Evolutionary conservation across 1,140 invertebrate species (phyloP).

Genomic region (Hycleus cichorii): DNA sequence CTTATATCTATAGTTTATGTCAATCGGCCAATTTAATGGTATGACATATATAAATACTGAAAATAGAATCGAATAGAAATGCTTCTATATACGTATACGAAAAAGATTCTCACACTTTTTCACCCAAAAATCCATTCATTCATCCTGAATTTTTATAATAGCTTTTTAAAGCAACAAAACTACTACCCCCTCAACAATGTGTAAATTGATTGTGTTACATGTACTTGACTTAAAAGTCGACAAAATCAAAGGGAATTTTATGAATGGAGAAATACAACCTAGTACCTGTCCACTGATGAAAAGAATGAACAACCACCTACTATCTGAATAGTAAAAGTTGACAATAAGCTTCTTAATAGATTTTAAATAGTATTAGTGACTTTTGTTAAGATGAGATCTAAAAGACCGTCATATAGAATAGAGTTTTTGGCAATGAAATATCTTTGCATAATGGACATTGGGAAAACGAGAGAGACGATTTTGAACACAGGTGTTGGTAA

Average conservation of each 20-base stretch:
- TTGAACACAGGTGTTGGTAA: conserved; percentile 14
- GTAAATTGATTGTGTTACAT: no score
- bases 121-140: no score
- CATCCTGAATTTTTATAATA: no score
- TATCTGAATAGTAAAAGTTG: conserved; percentile 1
- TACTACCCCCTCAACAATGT: no score
- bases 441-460: conserved; percentile 10
- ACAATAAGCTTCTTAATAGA: conserved; percentile 9
- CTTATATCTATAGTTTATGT: no score
- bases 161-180: no score
- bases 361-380: conserved; percentile 6
- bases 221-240: no score
- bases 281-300: conserved; percentile 4
- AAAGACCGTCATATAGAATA: conserved; percentile 1
- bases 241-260: background rate
- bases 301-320: conserved; percentile 1
- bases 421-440: conserved; percentile 3
- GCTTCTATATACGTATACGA: no score
- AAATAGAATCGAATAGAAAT: no score
- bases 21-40: no score
- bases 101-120: no score
- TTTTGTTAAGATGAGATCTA: conserved; percentile 2
- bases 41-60: no score
- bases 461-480: background rate
- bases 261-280: conserved; percentile 1